Base-by-base conservation (phyloP, 2,888 invertebrate species). In the Drosophila birchii region DNA sequence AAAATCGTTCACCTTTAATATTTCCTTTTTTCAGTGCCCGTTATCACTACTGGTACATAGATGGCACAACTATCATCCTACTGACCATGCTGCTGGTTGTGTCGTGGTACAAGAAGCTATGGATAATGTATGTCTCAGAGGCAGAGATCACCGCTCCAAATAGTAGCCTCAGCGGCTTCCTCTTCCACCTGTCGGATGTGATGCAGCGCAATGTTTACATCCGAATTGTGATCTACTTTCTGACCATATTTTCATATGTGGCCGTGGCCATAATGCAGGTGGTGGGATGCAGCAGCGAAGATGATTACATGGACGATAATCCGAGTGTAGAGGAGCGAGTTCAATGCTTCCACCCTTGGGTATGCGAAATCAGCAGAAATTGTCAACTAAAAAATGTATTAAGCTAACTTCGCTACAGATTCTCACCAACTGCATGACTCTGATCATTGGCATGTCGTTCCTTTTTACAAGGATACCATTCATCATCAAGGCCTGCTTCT, bases 381-480 rank as follows among this genome's bases (percentile, higher is more conserved):
- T 7, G 2, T 7, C 5, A 3, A 8, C 3, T 0, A 34, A 16
- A 14, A 1, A 5, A 20, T 23, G 8, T 6, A 32, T 12, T 20
- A 39, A 20, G 7, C 45, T 14, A 14, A 23, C 1, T 1, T 38
- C 9, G 32, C 8, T n/a, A 5, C 56, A 93, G 92, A 92, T 91
- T 3, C 93, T 94, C 58, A 94, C 95, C 3, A 94, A 94, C 80
- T 93, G 94, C 78, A 92, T 94, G 74, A 93, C 94, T n/a, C 81
- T 95, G 61, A 93, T 94, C 1, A 92, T 95, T 69, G 93, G 94
- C 20, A 94, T 96, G 89, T 95, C 95, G 78, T 97, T 97, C 84
- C 93, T 97, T 9, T 98, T 98, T 92, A 94, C 98, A 59, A 94
- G 97, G 85, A 96, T 98, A 29, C 96, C 97, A 78, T 96, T 96